A percentile compares a stretch with the other conserved stretches of the same genome.
phyloP scores from a whole-genome alignment of 2,113 vertebrate genomes.

The Rattus rattus region DNA sequence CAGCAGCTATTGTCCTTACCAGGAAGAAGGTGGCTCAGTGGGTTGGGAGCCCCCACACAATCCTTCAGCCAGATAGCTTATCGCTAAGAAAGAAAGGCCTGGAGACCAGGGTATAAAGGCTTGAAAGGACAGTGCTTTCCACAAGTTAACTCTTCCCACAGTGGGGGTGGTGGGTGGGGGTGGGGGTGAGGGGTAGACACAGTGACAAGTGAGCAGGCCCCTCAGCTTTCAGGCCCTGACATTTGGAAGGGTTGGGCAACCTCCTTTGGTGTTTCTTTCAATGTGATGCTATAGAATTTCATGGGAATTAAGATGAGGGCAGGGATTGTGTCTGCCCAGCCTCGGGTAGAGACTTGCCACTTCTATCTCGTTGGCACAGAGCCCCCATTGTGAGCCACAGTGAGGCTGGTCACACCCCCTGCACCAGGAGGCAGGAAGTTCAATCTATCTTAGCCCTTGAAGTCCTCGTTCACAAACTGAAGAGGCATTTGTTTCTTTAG shows the following conservation, averaged over 20 bases:
- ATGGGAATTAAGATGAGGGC: background rate
- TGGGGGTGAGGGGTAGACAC: no score
- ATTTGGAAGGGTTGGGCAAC: background rate
- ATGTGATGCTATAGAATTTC: background rate
- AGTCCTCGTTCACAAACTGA: background rate
- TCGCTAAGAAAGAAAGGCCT: background rate
- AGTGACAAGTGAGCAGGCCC: background rate
- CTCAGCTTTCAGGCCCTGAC: background rate
- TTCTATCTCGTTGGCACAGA: background rate
- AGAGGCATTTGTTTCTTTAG: background rate
- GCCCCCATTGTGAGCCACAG: background rate
- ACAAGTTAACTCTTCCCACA: background rate
- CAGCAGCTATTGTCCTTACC: background rate
- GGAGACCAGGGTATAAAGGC: background rate
- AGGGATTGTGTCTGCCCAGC: background rate
- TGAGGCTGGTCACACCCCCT: background rate
- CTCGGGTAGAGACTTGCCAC: background rate
- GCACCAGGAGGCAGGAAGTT: background rate
- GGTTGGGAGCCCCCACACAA: fast-evolving
- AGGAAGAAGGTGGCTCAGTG: background rate
- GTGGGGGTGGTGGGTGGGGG: background rate
- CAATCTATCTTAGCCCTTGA: background rate
- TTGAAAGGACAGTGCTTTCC: background rate
- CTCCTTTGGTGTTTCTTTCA: background rate
- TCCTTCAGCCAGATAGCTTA: background rate